These are phyloP conservation scores for Perccottus glenii DNA, from an alignment of 2,113 vertebrate species.

Conservation along the genomic window DNA sequence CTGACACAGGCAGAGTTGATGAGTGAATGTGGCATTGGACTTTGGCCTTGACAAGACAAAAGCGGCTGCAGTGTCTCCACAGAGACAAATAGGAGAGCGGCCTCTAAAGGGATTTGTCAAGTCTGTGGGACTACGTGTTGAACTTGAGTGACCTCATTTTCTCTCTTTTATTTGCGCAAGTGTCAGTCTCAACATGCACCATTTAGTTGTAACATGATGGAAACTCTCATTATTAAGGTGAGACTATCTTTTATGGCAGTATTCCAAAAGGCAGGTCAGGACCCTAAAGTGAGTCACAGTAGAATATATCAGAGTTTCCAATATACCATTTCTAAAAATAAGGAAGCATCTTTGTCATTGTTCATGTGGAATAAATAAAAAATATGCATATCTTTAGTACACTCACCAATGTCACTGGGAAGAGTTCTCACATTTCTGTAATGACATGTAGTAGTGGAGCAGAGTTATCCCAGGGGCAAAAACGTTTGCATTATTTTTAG, in stretches of 20 bases:
- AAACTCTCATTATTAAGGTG: neutral
- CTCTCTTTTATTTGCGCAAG: neutral
- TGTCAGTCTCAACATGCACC: neutral
- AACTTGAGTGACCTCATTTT: constrained; percentile 3
- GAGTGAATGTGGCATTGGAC: constrained; percentile 19
- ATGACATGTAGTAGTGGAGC: no score
- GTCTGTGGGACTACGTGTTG: neutral
- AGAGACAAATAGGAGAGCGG: constrained; percentile 36
- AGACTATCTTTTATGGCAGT: neutral
- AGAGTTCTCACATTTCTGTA: no score
- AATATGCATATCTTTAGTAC: neutral
- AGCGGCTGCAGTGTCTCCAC: constrained; percentile 16
- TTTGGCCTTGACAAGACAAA: constrained; percentile 39
- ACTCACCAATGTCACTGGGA: no score
- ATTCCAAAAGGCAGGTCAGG: neutral
- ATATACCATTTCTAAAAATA: neutral
- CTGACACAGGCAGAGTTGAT: constrained; percentile 41
- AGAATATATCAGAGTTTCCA: neutral
- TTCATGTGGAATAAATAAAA: neutral
- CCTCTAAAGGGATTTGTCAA: constrained; percentile 26
- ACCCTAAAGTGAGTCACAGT: neutral
- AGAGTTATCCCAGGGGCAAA: no score
- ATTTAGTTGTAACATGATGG: neutral
- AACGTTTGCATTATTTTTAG: no score
- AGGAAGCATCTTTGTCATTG: neutral